Conservation (phyloP, 2,113 vertebrate species). For the Lagenorhynchus albirostris region DNA sequence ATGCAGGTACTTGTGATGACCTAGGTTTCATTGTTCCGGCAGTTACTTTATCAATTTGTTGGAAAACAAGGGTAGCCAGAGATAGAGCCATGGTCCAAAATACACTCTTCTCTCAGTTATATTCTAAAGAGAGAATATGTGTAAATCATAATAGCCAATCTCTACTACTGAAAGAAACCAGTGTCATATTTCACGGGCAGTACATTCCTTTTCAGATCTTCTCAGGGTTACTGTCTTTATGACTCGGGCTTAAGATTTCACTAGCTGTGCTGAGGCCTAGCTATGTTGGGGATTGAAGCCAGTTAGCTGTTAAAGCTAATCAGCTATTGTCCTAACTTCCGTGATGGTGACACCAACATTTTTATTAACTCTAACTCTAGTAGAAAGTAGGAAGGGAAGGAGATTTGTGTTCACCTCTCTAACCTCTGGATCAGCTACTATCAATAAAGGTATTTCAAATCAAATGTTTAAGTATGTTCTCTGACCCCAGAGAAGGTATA, state of each 20-base stretch:
- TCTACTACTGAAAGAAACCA: slow-evolving; percentile 28
- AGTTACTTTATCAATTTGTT: not conserved
- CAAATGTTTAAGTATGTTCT: not conserved
- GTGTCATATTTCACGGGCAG: not conserved
- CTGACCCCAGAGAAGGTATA: slow-evolving; percentile 19
- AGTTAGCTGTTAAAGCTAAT: not conserved
- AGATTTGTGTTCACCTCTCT: not conserved
- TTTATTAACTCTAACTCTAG: slow-evolving; percentile 17
- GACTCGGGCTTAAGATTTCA: slow-evolving; percentile 5
- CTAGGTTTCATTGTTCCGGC: not conserved
- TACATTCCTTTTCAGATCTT: slow-evolving; percentile 14
- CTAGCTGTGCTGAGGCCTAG: not conserved
- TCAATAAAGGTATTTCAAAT: slow-evolving; percentile 24
- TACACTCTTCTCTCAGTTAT: not conserved
- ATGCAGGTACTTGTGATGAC: not conserved
- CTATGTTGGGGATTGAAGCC: not conserved
- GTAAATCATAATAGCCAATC: not conserved
- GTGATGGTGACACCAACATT: not conserved
- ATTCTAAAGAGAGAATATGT: not conserved
- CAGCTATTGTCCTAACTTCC: not conserved
- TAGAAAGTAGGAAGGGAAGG: not conserved
- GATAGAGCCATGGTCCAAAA: not conserved
- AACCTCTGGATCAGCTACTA: not conserved
- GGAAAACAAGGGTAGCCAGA: slow-evolving; percentile 19
- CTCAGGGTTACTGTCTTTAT: not conserved